Base-by-base conservation (phyloP, 2,888 invertebrate species). In the Cinara cedri region DNA sequence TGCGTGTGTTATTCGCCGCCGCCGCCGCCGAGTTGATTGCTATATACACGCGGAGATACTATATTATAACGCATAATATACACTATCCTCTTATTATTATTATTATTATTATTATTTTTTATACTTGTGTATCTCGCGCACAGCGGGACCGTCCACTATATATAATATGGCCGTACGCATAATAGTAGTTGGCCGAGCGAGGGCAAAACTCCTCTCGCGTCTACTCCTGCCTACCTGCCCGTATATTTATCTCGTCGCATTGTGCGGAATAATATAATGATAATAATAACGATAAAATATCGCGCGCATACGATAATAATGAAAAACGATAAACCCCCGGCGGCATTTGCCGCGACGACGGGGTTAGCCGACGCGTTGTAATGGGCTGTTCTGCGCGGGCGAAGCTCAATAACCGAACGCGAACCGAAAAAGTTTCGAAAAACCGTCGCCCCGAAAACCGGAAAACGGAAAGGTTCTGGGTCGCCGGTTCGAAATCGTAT, bases 21-120 rank as follows among this genome's bases (percentile, higher is more conserved):
- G 70, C 54, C 42, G 55, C 71, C 46, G 72, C 42, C 42, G 70
- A 21, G 72, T 46, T 46, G 72, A 75, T 75, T 65, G 54, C 75
- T 51, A 3, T 26, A 57, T 21, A 54, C 54, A 21, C 14, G 10
- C 34, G 34, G 34, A n/a, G n/a, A n/a, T 46, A 54, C 14, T 51
- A 51, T 13, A 51, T n/a, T n/a, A n/a, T n/a, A n/a, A n/a, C n/a
- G n/a, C n/a, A n/a, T n/a, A n/a, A n/a, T n/a, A n/a, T 6, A 34
- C 34, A 34, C 34, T 34, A 34, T 34, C n/a, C 62, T 60, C 4
- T 19, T 19, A 6, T 54, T n/a, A n/a, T n/a, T n/a, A n/a, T n/a
- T n/a, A n/a, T n/a, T n/a, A n/a, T n/a, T n/a, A n/a, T n/a, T n/a
- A n/a, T n/a, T n/a, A 8, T 54, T 19, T 55, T n/a, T 19, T 24